Percentiles rank a stretch among this genome's conserved stretches.
Conservation (phyloP, 1,140 invertebrate species). For the Trichonephila inaurata region DNA sequence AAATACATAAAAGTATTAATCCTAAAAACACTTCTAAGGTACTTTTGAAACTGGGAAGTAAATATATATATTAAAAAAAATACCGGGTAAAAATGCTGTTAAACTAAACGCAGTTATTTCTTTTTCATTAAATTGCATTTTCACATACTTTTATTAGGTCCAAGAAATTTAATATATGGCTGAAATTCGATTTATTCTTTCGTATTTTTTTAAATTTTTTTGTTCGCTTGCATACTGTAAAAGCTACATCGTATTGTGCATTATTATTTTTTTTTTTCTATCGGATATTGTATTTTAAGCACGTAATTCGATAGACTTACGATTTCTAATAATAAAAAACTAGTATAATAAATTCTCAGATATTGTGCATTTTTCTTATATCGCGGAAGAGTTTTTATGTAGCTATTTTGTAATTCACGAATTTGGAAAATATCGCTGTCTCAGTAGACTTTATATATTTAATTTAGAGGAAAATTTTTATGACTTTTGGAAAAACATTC, state of each 20-base stretch:
- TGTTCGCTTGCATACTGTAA: neutral
- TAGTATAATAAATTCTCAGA: no score
- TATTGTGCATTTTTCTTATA: no score
- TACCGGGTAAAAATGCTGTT: neutral
- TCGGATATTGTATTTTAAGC: neutral
- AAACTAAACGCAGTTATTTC: neutral
- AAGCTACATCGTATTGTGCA: neutral
- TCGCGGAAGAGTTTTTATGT: no score
- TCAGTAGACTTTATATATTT: no score
- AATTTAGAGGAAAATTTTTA: no score
- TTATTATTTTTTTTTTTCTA: neutral
- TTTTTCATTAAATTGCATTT: neutral
- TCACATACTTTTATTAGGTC: neutral
- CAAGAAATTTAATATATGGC: neutral
- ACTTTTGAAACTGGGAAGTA: neutral
- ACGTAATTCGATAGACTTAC: neutral
- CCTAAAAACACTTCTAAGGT: neutral
- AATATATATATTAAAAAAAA: neutral
- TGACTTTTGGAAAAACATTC: no score
- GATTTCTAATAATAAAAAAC: neutral
- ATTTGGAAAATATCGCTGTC: no score
- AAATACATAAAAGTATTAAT: conserved; percentile 7
- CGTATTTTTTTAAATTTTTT: neutral
- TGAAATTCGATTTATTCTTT: neutral
- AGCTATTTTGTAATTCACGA: no score